Conservation (phyloP, 2,113 vertebrate genomes). For the Labrus mixtus region DNA sequence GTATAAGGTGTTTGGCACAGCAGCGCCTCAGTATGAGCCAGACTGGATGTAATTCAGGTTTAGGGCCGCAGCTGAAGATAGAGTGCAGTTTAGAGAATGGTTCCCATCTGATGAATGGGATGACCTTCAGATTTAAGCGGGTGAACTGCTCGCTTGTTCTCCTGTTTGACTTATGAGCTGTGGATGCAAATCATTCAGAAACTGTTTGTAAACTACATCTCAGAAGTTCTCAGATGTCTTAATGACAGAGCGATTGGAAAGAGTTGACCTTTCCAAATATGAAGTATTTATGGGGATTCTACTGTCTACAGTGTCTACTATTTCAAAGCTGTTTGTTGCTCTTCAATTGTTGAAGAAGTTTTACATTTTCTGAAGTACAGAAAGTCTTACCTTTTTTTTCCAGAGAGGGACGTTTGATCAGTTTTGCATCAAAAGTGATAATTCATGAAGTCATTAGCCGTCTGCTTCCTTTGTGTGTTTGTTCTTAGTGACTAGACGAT, state of each 20-base stretch:
- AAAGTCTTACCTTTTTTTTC: not conserved
- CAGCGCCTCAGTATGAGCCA: not conserved
- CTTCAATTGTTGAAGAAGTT: not conserved
- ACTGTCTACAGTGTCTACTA: not conserved
- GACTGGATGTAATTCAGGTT: slow-evolving; percentile 35
- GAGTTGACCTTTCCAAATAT: not conserved
- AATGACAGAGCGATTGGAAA: not conserved
- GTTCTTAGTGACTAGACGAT: not conserved
- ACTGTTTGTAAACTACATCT: not conserved
- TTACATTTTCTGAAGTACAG: not conserved
- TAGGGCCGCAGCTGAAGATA: not conserved
- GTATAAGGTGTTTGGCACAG: slow-evolving; percentile 31
- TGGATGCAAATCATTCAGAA: slow-evolving; percentile 19
- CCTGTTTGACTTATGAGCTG: slow-evolving; percentile 17
- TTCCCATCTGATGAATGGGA: slow-evolving; percentile 24
- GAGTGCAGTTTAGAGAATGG: not conserved
- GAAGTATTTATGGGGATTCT: not conserved
- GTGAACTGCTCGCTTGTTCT: slow-evolving; percentile 7
- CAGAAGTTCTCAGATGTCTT: not conserved
- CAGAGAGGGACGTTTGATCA: not conserved
- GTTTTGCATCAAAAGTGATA: not conserved
- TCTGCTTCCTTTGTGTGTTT: slow-evolving; percentile 15
- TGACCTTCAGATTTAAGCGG: slow-evolving; percentile 40
- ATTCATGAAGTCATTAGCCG: slow-evolving; percentile 2
- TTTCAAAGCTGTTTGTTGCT: not conserved